A percentile compares a stretch with the other conserved stretches of the same genome.
Conservation (phyloP, 1,140 invertebrate species). For the Acromyrmex heyeri region DNA sequence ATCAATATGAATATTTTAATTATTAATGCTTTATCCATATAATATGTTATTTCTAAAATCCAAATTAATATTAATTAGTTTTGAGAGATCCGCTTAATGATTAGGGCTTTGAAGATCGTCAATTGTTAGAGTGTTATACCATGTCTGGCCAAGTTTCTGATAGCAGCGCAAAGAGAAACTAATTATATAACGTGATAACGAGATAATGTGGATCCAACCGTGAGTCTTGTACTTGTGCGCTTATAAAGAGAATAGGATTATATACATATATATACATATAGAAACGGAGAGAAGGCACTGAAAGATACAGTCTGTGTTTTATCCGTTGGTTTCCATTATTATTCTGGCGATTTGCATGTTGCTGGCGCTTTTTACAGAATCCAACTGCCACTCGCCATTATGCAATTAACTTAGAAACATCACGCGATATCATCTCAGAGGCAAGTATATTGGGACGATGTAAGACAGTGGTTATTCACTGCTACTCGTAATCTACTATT, state of each 20-base stretch:
- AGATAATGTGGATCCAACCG: constrained; percentile 70
- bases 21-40: not conserved
- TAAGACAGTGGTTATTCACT: constrained; percentile 34
- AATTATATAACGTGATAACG: constrained; percentile 75
- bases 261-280: constrained; percentile 63
- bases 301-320: constrained; percentile 48
- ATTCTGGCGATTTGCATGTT: constrained; percentile 69
- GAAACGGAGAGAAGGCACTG: constrained; percentile 49
- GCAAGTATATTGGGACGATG: constrained; percentile 22
- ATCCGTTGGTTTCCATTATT: constrained; percentile 69
- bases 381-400: constrained; percentile 59
- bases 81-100: not conserved
- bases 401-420: constrained; percentile 67
- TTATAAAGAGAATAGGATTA: constrained; percentile 79
- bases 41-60: not conserved
- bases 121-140: constrained; percentile 31
- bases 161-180: constrained; percentile 39
- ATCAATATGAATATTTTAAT: not conserved
- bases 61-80: not conserved
- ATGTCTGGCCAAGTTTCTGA: constrained; percentile 52
- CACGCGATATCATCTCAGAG: constrained; percentile 65
- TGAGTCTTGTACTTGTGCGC: constrained; percentile 68
- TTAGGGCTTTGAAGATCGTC: not conserved
- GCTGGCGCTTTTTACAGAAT: constrained; percentile 62
- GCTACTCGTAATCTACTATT: constrained; percentile 20